Evolutionary conservation across 2,113 vertebrate species (phyloP), one percentile per base, ranked within the genome.

Genomic region (Passer domesticus): DNA sequence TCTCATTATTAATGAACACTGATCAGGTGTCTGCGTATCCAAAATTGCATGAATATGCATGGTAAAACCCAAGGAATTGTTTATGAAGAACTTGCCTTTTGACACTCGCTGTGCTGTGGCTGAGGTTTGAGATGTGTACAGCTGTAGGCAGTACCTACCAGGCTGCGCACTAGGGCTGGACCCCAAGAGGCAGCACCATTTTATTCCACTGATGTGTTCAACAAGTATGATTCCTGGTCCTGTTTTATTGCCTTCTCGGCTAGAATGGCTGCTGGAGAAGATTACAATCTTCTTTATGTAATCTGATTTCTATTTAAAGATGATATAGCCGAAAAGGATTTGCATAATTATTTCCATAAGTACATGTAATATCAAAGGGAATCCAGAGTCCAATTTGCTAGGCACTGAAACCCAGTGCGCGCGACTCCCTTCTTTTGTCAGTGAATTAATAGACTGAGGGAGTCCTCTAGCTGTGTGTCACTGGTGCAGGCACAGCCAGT

Each of bases 1-100:
- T 98, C 95, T 94, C 97, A 96, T 97, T 98, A 98, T 98, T 98
- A 98, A 98, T 97, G 96, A 98, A 97, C 97, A 97, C 96, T 97
- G 97, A 98, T 98, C 98, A 98, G 97, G 93, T 97, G 97, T 83
- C 96, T 96, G 96, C 24, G 49, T 96, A 97, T 91, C 97, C 96
- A 96, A 98, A 98, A 98, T 97, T 97, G 94, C 96, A 98, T 98
- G 97, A 98, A 98, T 98, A 98, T 98, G 96, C 95, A 98, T 97
- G 92, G 89, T 95, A 94, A 97, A 97, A 96, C 92, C 30, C 95
- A 97, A 97, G 89, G 69, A 87, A 96, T 97, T 97, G 94, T 97
- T 97, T 94, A 94, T 78, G 82, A 90, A 94, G 95, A 96, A 94
- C 83, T 82, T 96, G 93, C 76, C 87, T 96, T 95, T 79, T 83